phyloP scores from a whole-genome alignment of 2,888 invertebrate species.

The Xestoiulus laeticollis region DNA sequence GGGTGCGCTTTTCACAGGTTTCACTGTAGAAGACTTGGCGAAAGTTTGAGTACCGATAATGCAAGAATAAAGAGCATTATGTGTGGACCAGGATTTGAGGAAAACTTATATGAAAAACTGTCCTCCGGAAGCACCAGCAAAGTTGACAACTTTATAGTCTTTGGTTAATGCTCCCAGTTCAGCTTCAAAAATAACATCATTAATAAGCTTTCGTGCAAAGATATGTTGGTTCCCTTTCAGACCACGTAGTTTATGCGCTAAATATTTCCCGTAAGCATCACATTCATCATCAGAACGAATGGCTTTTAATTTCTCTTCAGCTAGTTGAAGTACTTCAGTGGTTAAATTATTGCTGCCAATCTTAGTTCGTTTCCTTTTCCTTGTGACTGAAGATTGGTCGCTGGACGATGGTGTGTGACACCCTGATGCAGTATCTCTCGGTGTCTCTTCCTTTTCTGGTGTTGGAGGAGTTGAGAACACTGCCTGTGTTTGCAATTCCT shows the following conservation, averaged over 20 bases:
- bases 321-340: neutral
- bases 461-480: no score
- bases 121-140: neutral
- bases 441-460: neutral
- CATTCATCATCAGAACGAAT: slow-evolving; percentile 27
- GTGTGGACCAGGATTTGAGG: no score
- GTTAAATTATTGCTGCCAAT: neutral
- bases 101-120: slow-evolving; percentile 8
- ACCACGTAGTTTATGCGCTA: slow-evolving; percentile 6
- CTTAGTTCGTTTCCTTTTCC: neutral
- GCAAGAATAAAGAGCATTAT: no score
- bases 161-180: neutral
- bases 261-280: slow-evolving; percentile 5
- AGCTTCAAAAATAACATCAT: neutral
- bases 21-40: no score
- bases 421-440: neutral
- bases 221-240: slow-evolving; percentile 43
- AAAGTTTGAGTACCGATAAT: no score
- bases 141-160: neutral
- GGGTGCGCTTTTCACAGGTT: no score
- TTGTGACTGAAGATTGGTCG: neutral
- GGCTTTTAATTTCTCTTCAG: neutral
- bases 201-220: neutral
- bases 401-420: neutral
- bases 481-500: neutral